These are phyloP conservation scores for Cinara cedri DNA, from an alignment of 2,888 invertebrate species.

Conservation along the genomic window DNA sequence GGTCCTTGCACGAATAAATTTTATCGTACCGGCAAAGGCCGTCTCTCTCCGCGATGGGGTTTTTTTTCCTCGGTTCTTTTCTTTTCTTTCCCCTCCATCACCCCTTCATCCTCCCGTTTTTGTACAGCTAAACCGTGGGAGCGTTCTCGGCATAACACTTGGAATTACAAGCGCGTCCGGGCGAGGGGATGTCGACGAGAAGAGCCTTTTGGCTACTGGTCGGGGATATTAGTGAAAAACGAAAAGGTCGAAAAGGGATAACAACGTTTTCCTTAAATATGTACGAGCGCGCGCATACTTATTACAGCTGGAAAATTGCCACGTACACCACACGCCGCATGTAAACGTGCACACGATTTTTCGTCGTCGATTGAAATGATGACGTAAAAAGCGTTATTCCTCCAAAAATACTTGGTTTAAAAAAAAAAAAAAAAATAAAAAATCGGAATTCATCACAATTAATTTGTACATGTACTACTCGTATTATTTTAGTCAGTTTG, in stretches of 20 bases:
- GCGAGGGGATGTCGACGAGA: no score
- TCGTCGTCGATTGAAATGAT: not conserved
- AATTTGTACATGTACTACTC: no score
- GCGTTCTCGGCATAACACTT: not conserved
- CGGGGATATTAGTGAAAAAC: constrained; percentile 24
- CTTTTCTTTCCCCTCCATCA: no score
- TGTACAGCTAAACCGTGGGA: not conserved
- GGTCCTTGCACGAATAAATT: not conserved
- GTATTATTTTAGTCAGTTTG: no score
- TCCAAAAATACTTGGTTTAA: no score
- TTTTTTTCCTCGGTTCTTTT: not conserved
- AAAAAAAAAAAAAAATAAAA: no score
- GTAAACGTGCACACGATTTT: constrained; percentile 22
- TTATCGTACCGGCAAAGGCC: not conserved
- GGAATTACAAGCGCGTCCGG: constrained; percentile 9
- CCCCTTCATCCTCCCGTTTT: not conserved
- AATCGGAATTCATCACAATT: no score
- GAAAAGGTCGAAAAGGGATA: constrained; percentile 24
- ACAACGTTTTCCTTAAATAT: constrained; percentile 23
- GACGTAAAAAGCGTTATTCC: no score
- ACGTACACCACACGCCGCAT: not conserved
- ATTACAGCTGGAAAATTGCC: constrained; percentile 34
- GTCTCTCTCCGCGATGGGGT: not conserved
- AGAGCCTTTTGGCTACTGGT: no score
- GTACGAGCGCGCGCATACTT: not conserved